Percentiles rank a stretch among this genome's conserved stretches.
Conservation (phyloP, 2,113 vertebrate species). For the Psephotus haematonotus region DNA sequence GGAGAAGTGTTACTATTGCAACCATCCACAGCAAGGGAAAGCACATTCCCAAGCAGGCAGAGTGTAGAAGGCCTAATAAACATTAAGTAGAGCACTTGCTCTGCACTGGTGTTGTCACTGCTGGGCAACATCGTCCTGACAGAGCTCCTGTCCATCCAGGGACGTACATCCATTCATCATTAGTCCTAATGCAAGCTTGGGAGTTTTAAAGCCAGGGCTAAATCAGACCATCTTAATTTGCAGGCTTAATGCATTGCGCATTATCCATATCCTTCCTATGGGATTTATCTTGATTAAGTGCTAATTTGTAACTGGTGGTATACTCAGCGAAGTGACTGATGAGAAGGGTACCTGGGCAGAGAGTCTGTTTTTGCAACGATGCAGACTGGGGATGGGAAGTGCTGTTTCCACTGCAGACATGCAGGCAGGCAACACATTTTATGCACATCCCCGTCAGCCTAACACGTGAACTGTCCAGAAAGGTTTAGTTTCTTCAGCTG, state of each 20-base stretch:
- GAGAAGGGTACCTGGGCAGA: conserved; percentile 49
- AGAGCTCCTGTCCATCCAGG: conserved; percentile 49
- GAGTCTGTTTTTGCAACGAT: neutral
- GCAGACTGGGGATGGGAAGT: neutral
- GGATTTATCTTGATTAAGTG: conserved; percentile 71
- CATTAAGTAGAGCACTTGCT: conserved; percentile 30
- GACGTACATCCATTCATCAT: conserved; percentile 58
- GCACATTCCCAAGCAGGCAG: conserved; percentile 18
- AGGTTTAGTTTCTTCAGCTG: neutral
- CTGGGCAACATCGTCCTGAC: conserved; percentile 51
- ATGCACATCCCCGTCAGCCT: neutral
- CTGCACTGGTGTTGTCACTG: conserved; percentile 25
- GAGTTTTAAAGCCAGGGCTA: conserved; percentile 51
- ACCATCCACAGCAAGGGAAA: neutral
- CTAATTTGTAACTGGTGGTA: conserved; percentile 66
- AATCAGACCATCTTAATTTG: conserved; percentile 67
- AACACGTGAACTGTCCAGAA: neutral
- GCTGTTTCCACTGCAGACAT: neutral
- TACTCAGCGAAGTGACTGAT: conserved; percentile 61
- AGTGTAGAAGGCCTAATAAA: conserved; percentile 42
- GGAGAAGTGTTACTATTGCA: neutral
- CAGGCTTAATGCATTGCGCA: conserved; percentile 64
- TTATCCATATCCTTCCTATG: conserved; percentile 64
- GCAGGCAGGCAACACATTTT: neutral
- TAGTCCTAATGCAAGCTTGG: conserved; percentile 53